Evolutionary conservation across 2,888 invertebrate genomes (phyloP).

Genomic region (Tillus elongatus): DNA sequence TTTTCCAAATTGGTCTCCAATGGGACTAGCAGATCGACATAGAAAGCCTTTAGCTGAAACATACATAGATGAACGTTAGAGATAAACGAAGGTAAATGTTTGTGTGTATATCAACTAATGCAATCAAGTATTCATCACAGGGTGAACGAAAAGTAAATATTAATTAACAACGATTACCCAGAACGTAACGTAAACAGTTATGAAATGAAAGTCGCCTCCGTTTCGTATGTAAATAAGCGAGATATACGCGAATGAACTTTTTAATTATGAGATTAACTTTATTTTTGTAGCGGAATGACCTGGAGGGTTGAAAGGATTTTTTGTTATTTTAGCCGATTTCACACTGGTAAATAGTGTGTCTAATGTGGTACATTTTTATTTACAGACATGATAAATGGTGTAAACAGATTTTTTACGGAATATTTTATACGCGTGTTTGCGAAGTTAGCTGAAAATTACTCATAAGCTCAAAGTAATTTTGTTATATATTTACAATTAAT

Average conservation of each 20-base stretch:
- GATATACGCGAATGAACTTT: conserved; percentile 7
- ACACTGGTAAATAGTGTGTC: too few species aligned
- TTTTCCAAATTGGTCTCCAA: conserved; percentile 89
- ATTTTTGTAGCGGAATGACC: not conserved
- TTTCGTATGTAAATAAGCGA: conserved; percentile 17
- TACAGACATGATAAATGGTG: too few species aligned
- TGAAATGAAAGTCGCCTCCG: conserved; percentile 11
- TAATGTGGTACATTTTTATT: too few species aligned
- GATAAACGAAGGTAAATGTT: too few species aligned
- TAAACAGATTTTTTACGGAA: too few species aligned
- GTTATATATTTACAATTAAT: too few species aligned
- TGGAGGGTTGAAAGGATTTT: too few species aligned
- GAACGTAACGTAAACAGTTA: conserved; percentile 21
- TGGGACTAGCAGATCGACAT: conserved; percentile 86
- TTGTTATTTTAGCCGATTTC: too few species aligned
- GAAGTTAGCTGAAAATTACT: too few species aligned
- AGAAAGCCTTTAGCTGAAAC: conserved; percentile 83
- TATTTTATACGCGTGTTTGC: too few species aligned
- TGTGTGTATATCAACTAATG: too few species aligned
- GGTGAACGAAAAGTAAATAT: conserved; percentile 23
- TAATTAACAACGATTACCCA: conserved; percentile 21
- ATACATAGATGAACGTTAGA: conserved; percentile 21
- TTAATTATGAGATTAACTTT: not conserved
- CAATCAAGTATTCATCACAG: conserved; percentile 21
- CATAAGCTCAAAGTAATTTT: too few species aligned